Percentiles rank a stretch among this genome's conserved stretches.
Evolutionary conservation across 2,797 vertebrate species (phyloP).

Genomic region (Botia kubotai): DNA sequence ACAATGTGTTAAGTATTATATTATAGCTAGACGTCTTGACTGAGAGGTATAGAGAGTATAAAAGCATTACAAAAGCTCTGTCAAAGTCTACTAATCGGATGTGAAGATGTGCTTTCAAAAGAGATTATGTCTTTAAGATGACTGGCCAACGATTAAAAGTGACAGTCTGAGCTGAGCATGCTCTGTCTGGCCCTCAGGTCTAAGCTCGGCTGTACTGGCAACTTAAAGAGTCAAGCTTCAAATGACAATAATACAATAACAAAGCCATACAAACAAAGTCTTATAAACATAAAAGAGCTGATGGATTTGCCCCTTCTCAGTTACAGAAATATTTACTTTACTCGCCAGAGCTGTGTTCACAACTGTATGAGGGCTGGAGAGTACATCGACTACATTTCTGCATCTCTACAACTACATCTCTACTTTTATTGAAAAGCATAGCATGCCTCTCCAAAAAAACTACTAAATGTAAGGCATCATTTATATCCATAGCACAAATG

Average conservation of each 20-base stretch:
- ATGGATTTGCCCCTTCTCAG: constrained; percentile 7
- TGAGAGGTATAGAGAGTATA: constrained; percentile 62
- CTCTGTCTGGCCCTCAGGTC: constrained; percentile 17
- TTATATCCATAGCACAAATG: too few species aligned
- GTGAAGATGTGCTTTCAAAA: constrained; percentile 67
- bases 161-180: constrained; percentile 16
- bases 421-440: too few species aligned
- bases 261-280: neutral
- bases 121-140: constrained; percentile 68
- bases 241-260: neutral
- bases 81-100: constrained; percentile 68
- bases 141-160: constrained; percentile 32
- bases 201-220: neutral
- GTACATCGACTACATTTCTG: too few species aligned
- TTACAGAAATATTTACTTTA: too few species aligned
- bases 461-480: too few species aligned
- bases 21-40: constrained; percentile 48
- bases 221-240: neutral
- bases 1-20: constrained; percentile 10
- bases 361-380: too few species aligned
- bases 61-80: constrained; percentile 67
- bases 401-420: too few species aligned
- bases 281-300: too few species aligned
- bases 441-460: too few species aligned
- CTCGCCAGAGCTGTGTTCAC: neutral